Evolutionary conservation across 2,113 vertebrate species (phyloP), one percentile per base, ranked within the genome.

Genomic region (Ctenodactylus gundi): DNA sequence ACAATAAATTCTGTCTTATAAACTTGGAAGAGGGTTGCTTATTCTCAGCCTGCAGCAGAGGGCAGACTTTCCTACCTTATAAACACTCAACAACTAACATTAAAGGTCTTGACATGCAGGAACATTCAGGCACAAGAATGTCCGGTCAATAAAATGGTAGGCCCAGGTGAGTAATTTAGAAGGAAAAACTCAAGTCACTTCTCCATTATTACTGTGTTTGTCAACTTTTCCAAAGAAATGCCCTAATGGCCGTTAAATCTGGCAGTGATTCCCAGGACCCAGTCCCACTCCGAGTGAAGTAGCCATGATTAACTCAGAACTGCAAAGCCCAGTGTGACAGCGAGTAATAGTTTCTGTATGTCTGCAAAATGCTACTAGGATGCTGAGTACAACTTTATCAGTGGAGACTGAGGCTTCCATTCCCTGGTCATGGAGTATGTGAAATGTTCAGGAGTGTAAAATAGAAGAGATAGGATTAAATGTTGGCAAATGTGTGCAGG

Each of bases 1-100:
- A 23, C 65, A 46, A 36, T 64, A 92, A 77, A 68, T 78, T 29
- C 1, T n/a, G 0, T 0, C 83, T 68, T 34, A 41, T 49, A 31
- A 57, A 95, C 86, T 85, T 93, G 25, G 88, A 34, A n/a, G 85
- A 85, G 65, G 46, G 4, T 86, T 86, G 75, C 83, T 97, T 96
- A 91, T 95, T 86, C 93, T 65, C 36, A 96, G 39, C 82, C 94
- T 97, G 97, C 98, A 98, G 98, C 94, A 98, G 98, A 98, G 97
- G 98, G 98, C 98, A 98, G 98, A 93, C 97, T 98, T 98, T 97
- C 94, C 98, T 96, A 96, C 3, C 0, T 97, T 97, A 97, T 98
- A 95, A 98, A 92, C 83, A 95, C 44, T 94, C 4, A 0, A 53
- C 90, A 95, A 76, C 89, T 91, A 97, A 93, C 73, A 44, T 31